A percentile compares a stretch with the other conserved stretches of the same genome.
Conservation (phyloP, 2,888 invertebrate genomes). For the Dascillus cervinus region DNA sequence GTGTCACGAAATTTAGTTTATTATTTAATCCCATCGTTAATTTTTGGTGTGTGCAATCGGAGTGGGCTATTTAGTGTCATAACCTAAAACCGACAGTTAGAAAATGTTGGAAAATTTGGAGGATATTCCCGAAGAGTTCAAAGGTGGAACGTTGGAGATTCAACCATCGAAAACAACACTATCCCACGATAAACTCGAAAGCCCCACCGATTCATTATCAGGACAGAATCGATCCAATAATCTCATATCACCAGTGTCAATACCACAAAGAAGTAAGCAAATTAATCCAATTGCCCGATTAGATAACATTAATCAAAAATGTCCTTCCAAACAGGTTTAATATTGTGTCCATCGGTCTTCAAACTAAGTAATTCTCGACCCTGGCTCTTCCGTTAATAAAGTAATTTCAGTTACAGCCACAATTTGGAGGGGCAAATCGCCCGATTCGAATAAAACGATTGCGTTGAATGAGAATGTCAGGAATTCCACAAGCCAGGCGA, state of each 20-base stretch:
- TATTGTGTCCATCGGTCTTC: slow-evolving; percentile 25
- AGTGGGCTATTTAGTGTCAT: slow-evolving; percentile 1
- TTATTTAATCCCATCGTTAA: too few relatives aligned
- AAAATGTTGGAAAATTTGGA: slow-evolving; percentile 41
- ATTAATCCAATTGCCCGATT: slow-evolving; percentile 5
- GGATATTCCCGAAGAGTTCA: slow-evolving; percentile 48
- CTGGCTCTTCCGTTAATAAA: too few relatives aligned
- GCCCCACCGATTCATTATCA: too few relatives aligned
- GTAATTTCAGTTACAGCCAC: slow-evolving; percentile 31
- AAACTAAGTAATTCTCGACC: slow-evolving; percentile 17
- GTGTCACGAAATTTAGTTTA: too few relatives aligned
- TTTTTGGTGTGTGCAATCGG: too few relatives aligned
- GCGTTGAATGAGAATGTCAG: too few relatives aligned
- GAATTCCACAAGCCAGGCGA: slow-evolving; percentile 53
- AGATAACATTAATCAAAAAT: slow-evolving; percentile 9
- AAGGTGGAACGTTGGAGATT: slow-evolving; percentile 44
- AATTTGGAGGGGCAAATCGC: slow-evolving; percentile 29
- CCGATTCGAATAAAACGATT: slow-evolving; percentile 17
- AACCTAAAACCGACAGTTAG: slow-evolving; percentile 21
- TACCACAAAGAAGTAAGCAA: slow-evolving; percentile 35
- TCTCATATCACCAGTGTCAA: slow-evolving; percentile 35
- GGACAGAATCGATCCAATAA: too few relatives aligned
- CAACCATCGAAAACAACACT: too few relatives aligned
- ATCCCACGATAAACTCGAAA: too few relatives aligned
- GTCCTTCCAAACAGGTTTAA: slow-evolving; percentile 29